Percentiles rank a stretch among this genome's conserved stretches.
These are phyloP conservation scores for Crenuchus spilurus DNA, from an alignment of 2,797 vertebrate species.

Conservation along the genomic window DNA sequence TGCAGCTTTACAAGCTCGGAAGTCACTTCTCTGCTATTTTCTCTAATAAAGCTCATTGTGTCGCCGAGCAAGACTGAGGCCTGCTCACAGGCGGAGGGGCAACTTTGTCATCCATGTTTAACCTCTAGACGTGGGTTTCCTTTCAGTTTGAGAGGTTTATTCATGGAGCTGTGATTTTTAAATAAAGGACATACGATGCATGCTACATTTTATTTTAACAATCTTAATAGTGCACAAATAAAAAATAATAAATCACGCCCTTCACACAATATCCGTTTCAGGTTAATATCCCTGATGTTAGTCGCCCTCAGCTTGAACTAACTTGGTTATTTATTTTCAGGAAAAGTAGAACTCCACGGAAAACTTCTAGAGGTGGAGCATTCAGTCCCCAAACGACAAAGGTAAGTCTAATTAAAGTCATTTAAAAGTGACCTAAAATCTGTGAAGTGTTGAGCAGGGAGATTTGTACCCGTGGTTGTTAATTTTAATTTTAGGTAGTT, in stretches of 20 bases:
- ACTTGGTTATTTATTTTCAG: conserved; percentile 67
- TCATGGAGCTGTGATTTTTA: not conserved
- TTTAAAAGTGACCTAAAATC: not conserved
- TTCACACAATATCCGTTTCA: too few relatives aligned
- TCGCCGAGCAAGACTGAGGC: conserved; percentile 34
- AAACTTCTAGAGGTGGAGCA: conserved; percentile 97
- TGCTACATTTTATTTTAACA: not conserved
- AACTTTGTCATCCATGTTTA: conserved; percentile 56
- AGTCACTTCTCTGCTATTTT: not conserved
- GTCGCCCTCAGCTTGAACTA: not conserved
- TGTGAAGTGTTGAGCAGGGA: not conserved
- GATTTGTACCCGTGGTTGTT: not conserved
- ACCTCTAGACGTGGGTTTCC: conserved; percentile 32
- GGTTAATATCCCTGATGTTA: too few relatives aligned
- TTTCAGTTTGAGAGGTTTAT: not conserved
- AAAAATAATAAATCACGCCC: not conserved
- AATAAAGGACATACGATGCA: too few relatives aligned
- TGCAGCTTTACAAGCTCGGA: not conserved
- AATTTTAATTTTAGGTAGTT: not conserved
- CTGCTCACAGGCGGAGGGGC: conserved; percentile 43
- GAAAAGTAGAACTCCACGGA: conserved; percentile 98
- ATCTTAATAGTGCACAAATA: not conserved
- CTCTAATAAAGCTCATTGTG: not conserved
- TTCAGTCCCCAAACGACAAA: conserved; percentile 97
- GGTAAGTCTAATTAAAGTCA: conserved; percentile 75